A percentile compares a stretch with the other conserved stretches of the same genome.
phyloP scores from a whole-genome alignment of 1,140 invertebrate species.

The Drosophila micromelanica region DNA sequence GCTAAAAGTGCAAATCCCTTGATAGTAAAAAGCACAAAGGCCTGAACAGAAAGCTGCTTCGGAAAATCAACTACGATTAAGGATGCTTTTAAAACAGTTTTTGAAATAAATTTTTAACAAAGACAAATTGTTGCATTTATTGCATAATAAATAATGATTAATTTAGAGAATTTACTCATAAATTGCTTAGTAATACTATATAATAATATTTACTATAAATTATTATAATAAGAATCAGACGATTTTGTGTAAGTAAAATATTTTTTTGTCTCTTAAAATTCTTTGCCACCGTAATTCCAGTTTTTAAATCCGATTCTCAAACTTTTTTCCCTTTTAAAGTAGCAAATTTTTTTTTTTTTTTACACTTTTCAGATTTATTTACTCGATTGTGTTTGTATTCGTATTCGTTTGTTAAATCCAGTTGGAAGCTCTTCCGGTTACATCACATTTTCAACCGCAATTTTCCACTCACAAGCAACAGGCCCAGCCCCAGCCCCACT shows the following conservation, averaged over 20 bases:
- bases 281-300: too few species aligned
- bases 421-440: constrained; percentile 31
- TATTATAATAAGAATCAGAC: too few species aligned
- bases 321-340: too few species aligned
- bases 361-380: too few species aligned
- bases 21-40: background rate
- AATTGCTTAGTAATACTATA: too few species aligned
- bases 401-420: constrained; percentile 10
- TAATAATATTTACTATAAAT: too few species aligned
- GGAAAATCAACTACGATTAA: background rate
- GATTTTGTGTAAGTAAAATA: too few species aligned
- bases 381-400: too few species aligned
- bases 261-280: too few species aligned
- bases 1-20: constrained; percentile 1
- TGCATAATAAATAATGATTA: too few species aligned
- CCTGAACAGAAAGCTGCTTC: background rate
- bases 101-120: background rate
- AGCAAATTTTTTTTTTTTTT: too few species aligned
- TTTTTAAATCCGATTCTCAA: background rate
- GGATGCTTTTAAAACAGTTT: background rate
- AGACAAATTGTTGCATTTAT: background rate
- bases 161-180: too few species aligned
- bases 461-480: constrained; percentile 42
- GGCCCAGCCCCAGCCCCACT: constrained; percentile 24
- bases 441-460: constrained; percentile 42